Conservation (phyloP, 2,888 invertebrate genomes). For the Dolichomitus sp. region DNA sequence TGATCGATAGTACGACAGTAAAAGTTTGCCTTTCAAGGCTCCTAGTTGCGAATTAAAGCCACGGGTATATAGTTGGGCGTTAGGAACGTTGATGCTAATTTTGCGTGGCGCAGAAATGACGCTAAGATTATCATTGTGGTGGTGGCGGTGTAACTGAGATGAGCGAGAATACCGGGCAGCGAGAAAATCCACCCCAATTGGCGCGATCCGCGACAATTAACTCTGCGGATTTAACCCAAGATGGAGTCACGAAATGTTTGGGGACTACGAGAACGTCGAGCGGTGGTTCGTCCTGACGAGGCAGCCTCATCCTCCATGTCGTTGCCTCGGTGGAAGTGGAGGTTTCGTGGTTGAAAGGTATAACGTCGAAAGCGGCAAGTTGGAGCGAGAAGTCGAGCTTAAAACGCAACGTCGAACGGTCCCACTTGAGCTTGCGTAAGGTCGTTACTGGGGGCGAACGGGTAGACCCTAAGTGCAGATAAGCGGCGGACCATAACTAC, state of each 20-base stretch:
- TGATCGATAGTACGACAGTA: constrained; percentile 18
- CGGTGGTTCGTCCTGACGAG: constrained; percentile 46
- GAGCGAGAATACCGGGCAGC: constrained; percentile 20
- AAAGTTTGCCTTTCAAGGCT: neutral
- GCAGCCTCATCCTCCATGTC: constrained; percentile 31
- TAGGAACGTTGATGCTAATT: constrained; percentile 47
- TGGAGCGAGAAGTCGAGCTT: constrained; percentile 42
- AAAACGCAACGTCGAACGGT: constrained; percentile 39
- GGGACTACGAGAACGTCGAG: constrained; percentile 3
- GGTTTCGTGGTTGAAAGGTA: constrained; percentile 48
- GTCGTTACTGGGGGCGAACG: constrained; percentile 56
- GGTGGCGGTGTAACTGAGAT: constrained; percentile 63
- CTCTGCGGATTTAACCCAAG: constrained; percentile 37
- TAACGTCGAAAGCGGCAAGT: constrained; percentile 30
- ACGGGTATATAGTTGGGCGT: neutral
- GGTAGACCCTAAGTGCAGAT: constrained; percentile 68
- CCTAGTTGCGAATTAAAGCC: neutral
- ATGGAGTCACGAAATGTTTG: neutral
- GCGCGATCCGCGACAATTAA: constrained; percentile 57
- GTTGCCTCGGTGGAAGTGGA: constrained; percentile 8
- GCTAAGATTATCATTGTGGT: constrained; percentile 81
- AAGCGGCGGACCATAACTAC: constrained; percentile 68
- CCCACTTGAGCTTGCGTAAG: constrained; percentile 50
- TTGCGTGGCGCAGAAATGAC: constrained; percentile 72
- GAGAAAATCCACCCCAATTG: constrained; percentile 52